phyloP scores from a whole-genome alignment of 1,140 invertebrate species.

The Rhyacophila brunnea region DNA sequence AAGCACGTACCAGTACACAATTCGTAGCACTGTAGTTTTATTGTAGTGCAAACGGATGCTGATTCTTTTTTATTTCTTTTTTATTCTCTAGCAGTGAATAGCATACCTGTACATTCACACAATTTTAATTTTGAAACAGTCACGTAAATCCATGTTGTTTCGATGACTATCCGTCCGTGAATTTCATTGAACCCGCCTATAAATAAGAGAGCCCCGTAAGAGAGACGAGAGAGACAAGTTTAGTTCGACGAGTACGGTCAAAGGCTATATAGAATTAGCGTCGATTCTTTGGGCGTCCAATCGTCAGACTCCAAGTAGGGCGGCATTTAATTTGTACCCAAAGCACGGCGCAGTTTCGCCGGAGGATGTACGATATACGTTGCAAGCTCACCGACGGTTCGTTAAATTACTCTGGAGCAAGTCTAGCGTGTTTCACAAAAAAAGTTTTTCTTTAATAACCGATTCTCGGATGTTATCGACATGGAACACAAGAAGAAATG shows the following conservation, averaged over 20 bases:
- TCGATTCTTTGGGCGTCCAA: constrained; percentile 6
- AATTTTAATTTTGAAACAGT: constrained; percentile 18
- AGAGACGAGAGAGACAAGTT: background rate
- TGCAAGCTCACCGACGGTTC: background rate
- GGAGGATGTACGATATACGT: background rate
- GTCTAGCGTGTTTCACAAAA: background rate
- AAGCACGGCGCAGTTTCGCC: background rate
- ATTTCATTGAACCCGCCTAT: constrained; percentile 2
- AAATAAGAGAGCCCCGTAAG: background rate
- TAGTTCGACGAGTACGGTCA: background rate
- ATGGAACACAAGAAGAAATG: background rate
- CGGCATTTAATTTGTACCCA: constrained; percentile 1
- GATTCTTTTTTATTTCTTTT: background rate
- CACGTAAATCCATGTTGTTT: constrained; percentile 19
- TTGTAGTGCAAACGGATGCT: background rate
- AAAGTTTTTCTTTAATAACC: background rate
- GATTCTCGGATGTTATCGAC: background rate
- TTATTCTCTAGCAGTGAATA: background rate
- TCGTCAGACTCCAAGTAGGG: constrained; percentile 2
- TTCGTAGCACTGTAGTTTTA: background rate
- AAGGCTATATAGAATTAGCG: background rate
- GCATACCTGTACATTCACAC: constrained; percentile 5
- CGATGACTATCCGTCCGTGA: background rate
- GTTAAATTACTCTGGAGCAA: background rate
- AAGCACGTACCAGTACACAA: too few relatives aligned